These are phyloP conservation scores for Ctenosaura bakeri DNA, from an alignment of 2,797 vertebrate genomes.

Conservation along the genomic window DNA sequence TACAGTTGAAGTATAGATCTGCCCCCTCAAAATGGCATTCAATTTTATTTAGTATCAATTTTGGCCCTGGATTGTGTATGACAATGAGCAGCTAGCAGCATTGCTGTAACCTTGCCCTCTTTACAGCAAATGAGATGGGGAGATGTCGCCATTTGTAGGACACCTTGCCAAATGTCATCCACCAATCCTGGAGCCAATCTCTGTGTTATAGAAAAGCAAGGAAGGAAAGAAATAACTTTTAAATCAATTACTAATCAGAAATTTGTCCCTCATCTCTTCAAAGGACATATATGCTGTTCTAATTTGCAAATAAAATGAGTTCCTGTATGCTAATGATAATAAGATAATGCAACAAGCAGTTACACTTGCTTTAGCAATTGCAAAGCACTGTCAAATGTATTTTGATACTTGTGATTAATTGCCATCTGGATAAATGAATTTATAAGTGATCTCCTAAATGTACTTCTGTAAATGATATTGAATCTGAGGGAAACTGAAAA, in stretches of 20 bases:
- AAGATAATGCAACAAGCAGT: constrained; percentile 5
- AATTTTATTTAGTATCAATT: no score
- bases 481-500: constrained; percentile 10
- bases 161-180: neutral
- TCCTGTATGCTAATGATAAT: neutral
- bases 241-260: neutral
- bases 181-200: neutral
- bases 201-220: neutral
- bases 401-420: constrained; percentile 26
- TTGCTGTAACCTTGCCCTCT: neutral
- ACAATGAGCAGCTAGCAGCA: neutral
- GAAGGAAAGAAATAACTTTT: neutral
- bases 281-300: neutral
- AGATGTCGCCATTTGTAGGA: neutral
- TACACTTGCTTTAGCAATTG: neutral
- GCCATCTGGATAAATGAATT: constrained; percentile 17
- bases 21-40: no score
- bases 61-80: no score
- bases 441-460: constrained; percentile 12
- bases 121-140: neutral
- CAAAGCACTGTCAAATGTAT: constrained; percentile 22
- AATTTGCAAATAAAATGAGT: constrained; percentile 22
- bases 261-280: neutral
- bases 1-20: no score
- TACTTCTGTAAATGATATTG: constrained; percentile 16